These are phyloP conservation scores for Laspeyria flexula DNA, from an alignment of 2,888 invertebrate species.

Conservation along the genomic window DNA sequence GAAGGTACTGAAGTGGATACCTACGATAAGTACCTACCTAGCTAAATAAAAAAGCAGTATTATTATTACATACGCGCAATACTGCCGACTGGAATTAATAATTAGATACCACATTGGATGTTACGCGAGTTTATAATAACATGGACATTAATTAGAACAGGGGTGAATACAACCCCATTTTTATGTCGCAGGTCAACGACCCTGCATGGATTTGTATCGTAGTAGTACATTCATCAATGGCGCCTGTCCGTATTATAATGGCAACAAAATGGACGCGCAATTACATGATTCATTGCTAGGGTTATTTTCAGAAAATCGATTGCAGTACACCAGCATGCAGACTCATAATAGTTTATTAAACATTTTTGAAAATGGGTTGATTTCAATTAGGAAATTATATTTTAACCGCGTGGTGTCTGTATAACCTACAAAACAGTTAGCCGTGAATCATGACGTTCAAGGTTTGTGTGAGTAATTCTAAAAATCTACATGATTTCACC, in stretches of 20 bases:
- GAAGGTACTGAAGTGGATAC: too few relatives aligned
- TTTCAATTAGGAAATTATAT: too few relatives aligned
- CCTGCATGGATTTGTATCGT: too few relatives aligned
- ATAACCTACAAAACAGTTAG: too few relatives aligned
- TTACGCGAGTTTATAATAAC: conserved; percentile 34
- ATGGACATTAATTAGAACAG: conserved; percentile 48
- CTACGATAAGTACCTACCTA: neutral
- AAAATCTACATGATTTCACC: too few relatives aligned
- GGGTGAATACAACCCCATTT: conserved; percentile 53
- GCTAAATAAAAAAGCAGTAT: neutral
- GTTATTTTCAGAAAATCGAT: neutral
- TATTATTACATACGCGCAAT: neutral
- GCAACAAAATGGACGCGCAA: conserved; percentile 21
- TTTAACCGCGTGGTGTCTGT: neutral
- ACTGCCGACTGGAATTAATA: conserved; percentile 17
- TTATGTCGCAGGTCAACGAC: conserved; percentile 48
- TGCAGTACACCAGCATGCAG: too few relatives aligned
- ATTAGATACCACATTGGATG: conserved; percentile 33
- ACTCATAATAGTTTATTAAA: too few relatives aligned
- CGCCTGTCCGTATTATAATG: conserved; percentile 33
- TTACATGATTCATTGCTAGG: neutral
- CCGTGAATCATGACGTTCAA: too few relatives aligned
- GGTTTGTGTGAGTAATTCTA: too few relatives aligned
- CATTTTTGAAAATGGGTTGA: too few relatives aligned
- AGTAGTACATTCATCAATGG: conserved; percentile 19